These are phyloP conservation scores for Sericinus montela DNA, from an alignment of 2,888 invertebrate genomes.

Conservation along the genomic window DNA sequence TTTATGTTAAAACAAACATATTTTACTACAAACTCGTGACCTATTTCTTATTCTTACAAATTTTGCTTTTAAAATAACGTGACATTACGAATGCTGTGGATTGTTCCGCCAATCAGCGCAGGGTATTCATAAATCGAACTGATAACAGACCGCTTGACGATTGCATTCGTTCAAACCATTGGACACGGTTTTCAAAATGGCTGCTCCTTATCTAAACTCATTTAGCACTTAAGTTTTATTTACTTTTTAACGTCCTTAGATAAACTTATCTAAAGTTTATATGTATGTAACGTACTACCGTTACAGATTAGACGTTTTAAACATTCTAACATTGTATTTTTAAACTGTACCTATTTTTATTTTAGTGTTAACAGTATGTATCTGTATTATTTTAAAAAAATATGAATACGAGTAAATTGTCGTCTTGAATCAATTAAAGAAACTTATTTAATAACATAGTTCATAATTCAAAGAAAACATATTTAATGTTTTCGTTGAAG, in stretches of 20 bases:
- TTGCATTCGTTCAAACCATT: conserved; percentile 56
- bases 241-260: conserved; percentile 50
- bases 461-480: no score
- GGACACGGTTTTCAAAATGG: conserved; percentile 70
- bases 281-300: conserved; percentile 17
- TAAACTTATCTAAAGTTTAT: conserved; percentile 39
- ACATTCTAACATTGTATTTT: neutral
- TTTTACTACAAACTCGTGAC: conserved; percentile 27
- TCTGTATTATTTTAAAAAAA: no score
- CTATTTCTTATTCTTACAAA: conserved; percentile 53
- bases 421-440: no score
- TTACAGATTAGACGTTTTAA: conserved; percentile 26
- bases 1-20: neutral
- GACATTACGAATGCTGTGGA: conserved; percentile 29
- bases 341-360: no score
- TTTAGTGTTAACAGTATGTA: no score
- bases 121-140: conserved; percentile 63
- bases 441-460: no score
- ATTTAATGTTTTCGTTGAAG: no score
- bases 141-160: conserved; percentile 62
- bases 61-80: conserved; percentile 47
- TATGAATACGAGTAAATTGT: no score
- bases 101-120: conserved; percentile 56
- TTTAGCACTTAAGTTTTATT: conserved; percentile 48
- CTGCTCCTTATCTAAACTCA: conserved; percentile 50